Evolutionary conservation across 2,888 invertebrate genomes (phyloP).

Genomic region (Ditula angustiorana): DNA sequence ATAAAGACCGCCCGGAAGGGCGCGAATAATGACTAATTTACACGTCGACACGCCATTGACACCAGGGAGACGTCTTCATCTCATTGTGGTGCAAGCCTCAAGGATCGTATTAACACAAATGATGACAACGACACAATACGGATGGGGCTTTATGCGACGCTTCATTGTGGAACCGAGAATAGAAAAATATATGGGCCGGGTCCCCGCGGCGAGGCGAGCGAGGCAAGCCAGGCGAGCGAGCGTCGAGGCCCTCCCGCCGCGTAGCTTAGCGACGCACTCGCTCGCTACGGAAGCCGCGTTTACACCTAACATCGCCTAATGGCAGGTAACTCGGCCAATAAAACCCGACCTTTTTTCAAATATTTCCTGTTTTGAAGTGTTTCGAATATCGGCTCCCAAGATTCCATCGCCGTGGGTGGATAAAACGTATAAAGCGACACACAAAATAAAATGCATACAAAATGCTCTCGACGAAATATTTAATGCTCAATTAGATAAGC

Average conservation of each 20-base stretch:
- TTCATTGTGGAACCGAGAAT: slow-evolving; percentile 76
- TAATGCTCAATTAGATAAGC: slow-evolving; percentile 85
- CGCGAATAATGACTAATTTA: slow-evolving; percentile 81
- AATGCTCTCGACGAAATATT: slow-evolving; percentile 83
- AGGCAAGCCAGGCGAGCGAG: slow-evolving; percentile 45
- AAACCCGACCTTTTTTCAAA: slow-evolving; percentile 80
- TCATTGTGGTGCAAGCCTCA: slow-evolving; percentile 83
- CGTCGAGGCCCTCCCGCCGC: slow-evolving; percentile 63
- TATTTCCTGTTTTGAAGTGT: slow-evolving; percentile 82
- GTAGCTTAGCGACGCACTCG: slow-evolving; percentile 71
- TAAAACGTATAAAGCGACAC: slow-evolving; percentile 80
- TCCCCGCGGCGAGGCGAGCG: slow-evolving; percentile 60
- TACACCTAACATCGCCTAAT: slow-evolving; percentile 83
- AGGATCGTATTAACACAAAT: slow-evolving; percentile 84
- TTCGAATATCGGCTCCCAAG: slow-evolving; percentile 72
- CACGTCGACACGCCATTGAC: slow-evolving; percentile 82
- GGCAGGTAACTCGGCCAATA: slow-evolving; percentile 83
- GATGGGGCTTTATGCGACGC: slow-evolving; percentile 67
- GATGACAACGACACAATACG: slow-evolving; percentile 81
- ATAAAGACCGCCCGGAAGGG: slow-evolving; percentile 78
- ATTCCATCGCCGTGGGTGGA: slow-evolving; percentile 82
- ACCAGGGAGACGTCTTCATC: slow-evolving; percentile 76
- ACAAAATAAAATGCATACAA: slow-evolving; percentile 82
- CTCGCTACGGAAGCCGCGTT: slow-evolving; percentile 79
- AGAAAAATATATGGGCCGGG: slow-evolving; percentile 79